Percentiles rank a stretch among this genome's conserved stretches.
Evolutionary conservation across 2,888 invertebrate species (phyloP).

Genomic region (Volucella bombylans): DNA sequence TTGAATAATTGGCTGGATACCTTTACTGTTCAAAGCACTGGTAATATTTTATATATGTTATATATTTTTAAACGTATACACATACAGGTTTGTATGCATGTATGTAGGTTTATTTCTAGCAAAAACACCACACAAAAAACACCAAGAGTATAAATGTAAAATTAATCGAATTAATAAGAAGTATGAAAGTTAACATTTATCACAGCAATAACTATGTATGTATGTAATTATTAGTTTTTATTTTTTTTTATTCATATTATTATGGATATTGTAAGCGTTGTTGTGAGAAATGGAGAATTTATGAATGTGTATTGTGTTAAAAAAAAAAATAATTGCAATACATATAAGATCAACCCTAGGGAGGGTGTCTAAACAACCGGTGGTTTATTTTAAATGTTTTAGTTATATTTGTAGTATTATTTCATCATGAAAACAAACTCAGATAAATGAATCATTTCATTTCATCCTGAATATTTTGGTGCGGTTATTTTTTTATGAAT

Average conservation of each 20-base stretch:
- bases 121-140: background rate
- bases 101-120: too few species aligned
- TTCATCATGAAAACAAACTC: background rate
- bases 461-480: too few species aligned
- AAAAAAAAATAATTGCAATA: conserved; percentile 3
- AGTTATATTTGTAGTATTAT: background rate
- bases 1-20: conserved; percentile 25
- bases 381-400: background rate
- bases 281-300: background rate
- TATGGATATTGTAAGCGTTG: conserved; percentile 8
- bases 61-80: background rate
- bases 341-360: background rate
- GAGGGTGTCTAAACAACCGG: background rate
- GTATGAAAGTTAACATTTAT: conserved; percentile 52
- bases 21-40: conserved; percentile 2
- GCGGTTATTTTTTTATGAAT: too few species aligned
- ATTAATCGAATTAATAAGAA: conserved; percentile 30
- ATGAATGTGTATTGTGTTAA: background rate
- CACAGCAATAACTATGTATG: conserved; percentile 55
- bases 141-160: conserved; percentile 20
- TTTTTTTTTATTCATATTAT: conserved; percentile 3
- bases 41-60: background rate
- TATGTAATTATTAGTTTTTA: conserved; percentile 1
- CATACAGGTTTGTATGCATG: too few species aligned
- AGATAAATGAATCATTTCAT: too few species aligned